These are phyloP conservation scores for Psittacara wagleri DNA, from an alignment of 2,113 vertebrate genomes.

Conservation along the genomic window DNA sequence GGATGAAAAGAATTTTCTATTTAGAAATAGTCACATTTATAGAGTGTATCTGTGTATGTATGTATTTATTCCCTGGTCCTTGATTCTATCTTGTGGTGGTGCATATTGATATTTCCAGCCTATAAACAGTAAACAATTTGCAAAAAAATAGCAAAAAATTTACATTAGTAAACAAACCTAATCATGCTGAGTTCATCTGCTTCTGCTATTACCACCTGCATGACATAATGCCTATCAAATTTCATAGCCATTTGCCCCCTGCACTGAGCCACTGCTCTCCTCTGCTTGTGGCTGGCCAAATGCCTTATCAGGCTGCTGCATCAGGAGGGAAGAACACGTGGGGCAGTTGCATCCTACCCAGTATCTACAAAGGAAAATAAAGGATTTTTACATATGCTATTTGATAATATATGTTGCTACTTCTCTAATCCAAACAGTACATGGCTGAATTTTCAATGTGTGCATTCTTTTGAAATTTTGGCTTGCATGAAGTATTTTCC, in stretches of 20 bases:
- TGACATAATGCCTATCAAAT: rapidly evolving
- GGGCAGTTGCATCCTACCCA: neutral
- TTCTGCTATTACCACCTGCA: neutral
- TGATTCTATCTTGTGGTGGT: neutral
- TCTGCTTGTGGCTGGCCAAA: neutral
- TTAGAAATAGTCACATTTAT: neutral
- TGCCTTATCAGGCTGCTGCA: neutral
- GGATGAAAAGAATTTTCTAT: neutral
- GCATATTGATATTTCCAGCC: neutral
- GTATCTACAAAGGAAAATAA: neutral
- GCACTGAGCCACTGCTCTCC: neutral
- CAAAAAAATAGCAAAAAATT: neutral
- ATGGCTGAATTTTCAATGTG: neutral
- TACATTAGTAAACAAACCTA: neutral
- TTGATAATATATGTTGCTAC: neutral
- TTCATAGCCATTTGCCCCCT: neutral
- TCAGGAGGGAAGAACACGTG: rapidly evolving
- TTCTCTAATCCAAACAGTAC: neutral
- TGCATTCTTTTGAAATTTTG: neutral
- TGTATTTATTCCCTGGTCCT: neutral
- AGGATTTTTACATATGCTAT: neutral
- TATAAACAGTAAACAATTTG: neutral
- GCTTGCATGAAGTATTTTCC: no score
- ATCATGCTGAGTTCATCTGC: neutral
- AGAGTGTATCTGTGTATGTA: no score